A percentile compares a stretch with the other conserved stretches of the same genome.
These are phyloP conservation scores for Tortricodes alternella DNA, from an alignment of 2,888 invertebrate genomes.

Conservation along the genomic window DNA sequence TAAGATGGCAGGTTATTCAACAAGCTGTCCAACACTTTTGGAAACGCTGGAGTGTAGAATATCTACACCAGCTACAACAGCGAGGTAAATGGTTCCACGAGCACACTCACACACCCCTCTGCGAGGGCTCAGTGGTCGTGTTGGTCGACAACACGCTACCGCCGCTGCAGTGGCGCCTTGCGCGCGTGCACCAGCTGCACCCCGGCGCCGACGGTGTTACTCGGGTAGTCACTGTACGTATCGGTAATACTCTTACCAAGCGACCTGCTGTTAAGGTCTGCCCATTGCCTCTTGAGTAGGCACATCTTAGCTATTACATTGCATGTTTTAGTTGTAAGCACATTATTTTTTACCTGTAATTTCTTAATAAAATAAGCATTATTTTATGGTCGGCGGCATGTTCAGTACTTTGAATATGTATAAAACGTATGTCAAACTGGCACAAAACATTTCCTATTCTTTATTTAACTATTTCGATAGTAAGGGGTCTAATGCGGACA, in stretches of 20 bases:
- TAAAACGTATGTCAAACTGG: too few species aligned
- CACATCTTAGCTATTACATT: not conserved
- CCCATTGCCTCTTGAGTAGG: not conserved
- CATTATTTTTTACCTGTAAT: not conserved
- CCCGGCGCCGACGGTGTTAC: slow-evolving; percentile 7
- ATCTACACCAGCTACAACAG: not conserved
- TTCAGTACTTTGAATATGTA: too few species aligned
- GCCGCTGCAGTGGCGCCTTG: slow-evolving; percentile 11
- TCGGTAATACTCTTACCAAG: not conserved
- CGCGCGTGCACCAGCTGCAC: slow-evolving; percentile 15
- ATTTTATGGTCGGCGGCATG: too few species aligned
- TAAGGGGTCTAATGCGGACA: too few species aligned
- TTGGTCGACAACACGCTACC: slow-evolving; percentile 7
- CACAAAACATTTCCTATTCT: too few species aligned
- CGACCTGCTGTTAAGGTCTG: not conserved
- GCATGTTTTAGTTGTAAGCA: too few species aligned
- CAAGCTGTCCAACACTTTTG: not conserved
- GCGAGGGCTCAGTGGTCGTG: not conserved
- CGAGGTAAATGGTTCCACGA: not conserved
- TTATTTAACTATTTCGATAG: too few species aligned
- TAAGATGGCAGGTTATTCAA: not conserved
- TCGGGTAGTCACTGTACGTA: not conserved
- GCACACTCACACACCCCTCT: too few species aligned
- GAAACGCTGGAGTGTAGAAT: not conserved
- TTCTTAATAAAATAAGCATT: too few species aligned